Percentiles rank a stretch among this genome's conserved stretches.
Conservation (phyloP, 2,797 vertebrate species). For the Chromis chromis region DNA sequence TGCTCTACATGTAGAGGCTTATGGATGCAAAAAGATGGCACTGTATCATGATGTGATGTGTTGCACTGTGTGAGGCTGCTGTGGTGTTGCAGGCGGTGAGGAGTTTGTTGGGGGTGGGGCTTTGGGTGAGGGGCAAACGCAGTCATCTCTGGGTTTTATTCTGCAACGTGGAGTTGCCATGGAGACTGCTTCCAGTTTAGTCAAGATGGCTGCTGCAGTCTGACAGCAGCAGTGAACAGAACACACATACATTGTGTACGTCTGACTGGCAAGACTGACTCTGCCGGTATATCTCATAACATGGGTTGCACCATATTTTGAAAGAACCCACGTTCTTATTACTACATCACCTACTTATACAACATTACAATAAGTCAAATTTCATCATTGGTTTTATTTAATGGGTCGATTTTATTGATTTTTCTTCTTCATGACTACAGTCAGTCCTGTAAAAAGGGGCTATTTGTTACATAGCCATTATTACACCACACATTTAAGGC, state of each 20-base stretch:
- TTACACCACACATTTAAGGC: background rate
- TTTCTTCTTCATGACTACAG: constrained; percentile 1
- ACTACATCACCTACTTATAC: background rate
- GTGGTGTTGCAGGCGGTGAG: constrained; percentile 38
- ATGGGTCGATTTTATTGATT: background rate
- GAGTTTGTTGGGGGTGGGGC: constrained; percentile 60
- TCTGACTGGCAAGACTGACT: constrained; percentile 7
- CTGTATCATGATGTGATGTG: constrained; percentile 23
- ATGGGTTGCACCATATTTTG: background rate
- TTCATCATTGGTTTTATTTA: background rate
- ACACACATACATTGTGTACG: constrained; percentile 34
- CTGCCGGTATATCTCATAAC: background rate
- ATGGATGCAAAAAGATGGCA: constrained; percentile 12
- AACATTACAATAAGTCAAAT: background rate
- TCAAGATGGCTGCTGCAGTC: constrained; percentile 80
- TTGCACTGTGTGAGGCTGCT: constrained; percentile 25
- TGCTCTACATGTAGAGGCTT: background rate
- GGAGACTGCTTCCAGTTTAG: constrained; percentile 82
- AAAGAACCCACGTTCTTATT: background rate
- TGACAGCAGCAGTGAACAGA: constrained; percentile 63
- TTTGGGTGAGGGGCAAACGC: constrained; percentile 67
- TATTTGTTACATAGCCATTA: background rate
- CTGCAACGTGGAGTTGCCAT: constrained; percentile 83
- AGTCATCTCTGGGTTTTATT: constrained; percentile 74
- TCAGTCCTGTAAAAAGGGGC: background rate